Evolutionary conservation across 2,888 invertebrate genomes (phyloP).

Genomic region (Macrosoma leucophasiata): DNA sequence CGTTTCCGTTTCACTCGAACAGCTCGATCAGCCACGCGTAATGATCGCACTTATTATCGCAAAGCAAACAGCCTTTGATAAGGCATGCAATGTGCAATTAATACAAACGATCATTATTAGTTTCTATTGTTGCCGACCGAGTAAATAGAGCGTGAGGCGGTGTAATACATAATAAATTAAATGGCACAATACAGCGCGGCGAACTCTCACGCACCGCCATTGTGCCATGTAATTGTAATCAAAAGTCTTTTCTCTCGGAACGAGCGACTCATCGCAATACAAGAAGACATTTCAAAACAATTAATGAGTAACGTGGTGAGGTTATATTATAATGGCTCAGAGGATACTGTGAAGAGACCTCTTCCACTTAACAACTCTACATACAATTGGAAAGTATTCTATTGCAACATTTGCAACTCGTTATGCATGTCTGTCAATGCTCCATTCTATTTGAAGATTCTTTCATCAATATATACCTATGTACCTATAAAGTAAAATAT

Average conservation of each 20-base stretch:
- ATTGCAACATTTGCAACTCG: slow-evolving; percentile 10
- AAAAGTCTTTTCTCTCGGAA: slow-evolving; percentile 57
- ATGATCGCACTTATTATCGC: slow-evolving; percentile 34
- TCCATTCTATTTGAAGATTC: slow-evolving; percentile 8
- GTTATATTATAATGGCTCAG: too few species aligned
- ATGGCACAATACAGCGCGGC: slow-evolving; percentile 51
- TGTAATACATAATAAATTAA: slow-evolving; percentile 61
- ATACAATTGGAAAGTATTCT: too few species aligned
- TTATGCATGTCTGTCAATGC: too few species aligned
- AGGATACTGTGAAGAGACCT: too few species aligned
- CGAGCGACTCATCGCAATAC: slow-evolving; percentile 44
- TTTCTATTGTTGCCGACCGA: slow-evolving; percentile 63
- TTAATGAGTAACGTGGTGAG: slow-evolving; percentile 23
- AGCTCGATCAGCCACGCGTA: slow-evolving; percentile 44
- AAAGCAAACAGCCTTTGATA: slow-evolving; percentile 39
- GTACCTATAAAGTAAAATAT: too few species aligned
- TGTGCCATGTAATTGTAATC: slow-evolving; percentile 61
- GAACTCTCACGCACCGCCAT: slow-evolving; percentile 62
- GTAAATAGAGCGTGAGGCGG: slow-evolving; percentile 63
- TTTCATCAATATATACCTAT: slow-evolving; percentile 4
- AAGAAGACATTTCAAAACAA: slow-evolving; percentile 51
- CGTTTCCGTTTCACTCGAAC: slow-evolving; percentile 47
- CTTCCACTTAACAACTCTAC: slow-evolving; percentile 27
- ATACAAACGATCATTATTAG: slow-evolving; percentile 62
- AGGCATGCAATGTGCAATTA: slow-evolving; percentile 58